These are phyloP conservation scores for Drosophila merina DNA, from an alignment of 2,888 invertebrate genomes.

Conservation along the genomic window DNA sequence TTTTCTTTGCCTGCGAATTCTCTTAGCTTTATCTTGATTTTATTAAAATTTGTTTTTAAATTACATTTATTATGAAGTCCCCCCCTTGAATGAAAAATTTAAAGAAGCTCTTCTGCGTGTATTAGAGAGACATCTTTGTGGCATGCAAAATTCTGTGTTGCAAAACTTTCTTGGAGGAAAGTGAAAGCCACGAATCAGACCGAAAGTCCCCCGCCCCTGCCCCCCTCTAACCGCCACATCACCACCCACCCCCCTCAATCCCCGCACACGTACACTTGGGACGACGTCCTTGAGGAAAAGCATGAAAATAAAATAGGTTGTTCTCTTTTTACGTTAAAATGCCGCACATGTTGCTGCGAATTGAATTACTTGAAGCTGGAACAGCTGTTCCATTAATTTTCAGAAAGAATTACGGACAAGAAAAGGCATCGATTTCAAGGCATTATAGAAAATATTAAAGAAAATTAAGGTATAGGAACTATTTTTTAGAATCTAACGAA, in stretches of 20 bases:
- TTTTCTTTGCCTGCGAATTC: no score
- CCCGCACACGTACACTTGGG: background rate
- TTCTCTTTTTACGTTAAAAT: background rate
- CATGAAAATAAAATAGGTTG: background rate
- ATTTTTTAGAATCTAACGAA: no score
- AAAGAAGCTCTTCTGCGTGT: conserved; percentile 6
- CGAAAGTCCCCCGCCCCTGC: background rate
- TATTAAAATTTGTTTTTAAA: background rate
- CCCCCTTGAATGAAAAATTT: background rate
- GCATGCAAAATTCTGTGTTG: conserved; percentile 23
- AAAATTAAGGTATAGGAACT: no score
- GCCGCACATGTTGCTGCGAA: background rate
- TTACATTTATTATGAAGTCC: background rate
- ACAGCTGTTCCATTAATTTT: conserved; percentile 1
- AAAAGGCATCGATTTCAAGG: background rate
- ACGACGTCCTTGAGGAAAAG: conserved; percentile 13
- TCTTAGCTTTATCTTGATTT: no score
- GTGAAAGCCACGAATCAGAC: conserved; percentile 33
- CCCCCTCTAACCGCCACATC: background rate
- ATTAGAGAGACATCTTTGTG: conserved; percentile 11
- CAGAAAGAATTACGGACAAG: background rate
- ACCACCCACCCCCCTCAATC: background rate
- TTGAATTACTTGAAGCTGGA: background rate
- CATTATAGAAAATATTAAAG: no score
- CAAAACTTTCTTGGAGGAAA: conserved; percentile 38